Conservation (phyloP, 2,113 vertebrate species). For the Dipodomys stephensi region DNA sequence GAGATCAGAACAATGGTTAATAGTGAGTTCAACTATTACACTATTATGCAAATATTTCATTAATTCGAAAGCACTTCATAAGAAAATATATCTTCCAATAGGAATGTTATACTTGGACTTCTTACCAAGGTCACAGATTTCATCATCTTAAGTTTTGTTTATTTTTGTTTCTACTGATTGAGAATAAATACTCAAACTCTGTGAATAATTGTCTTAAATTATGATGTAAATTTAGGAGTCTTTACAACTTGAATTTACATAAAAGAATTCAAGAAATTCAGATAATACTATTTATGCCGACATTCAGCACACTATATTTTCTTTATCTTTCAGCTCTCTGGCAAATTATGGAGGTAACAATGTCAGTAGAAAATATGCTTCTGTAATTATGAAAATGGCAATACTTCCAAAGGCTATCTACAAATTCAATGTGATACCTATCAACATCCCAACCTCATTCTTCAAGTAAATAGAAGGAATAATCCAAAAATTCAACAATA, state of each 20-base stretch:
- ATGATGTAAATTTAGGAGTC: slow-evolving; percentile 27
- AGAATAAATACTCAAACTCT: background rate
- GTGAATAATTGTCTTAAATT: background rate
- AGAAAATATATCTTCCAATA: background rate
- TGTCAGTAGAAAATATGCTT: background rate
- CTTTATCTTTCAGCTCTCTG: background rate
- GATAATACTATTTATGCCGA: background rate
- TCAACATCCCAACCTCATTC: too few relatives aligned
- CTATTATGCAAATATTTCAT: background rate
- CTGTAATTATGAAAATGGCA: too few relatives aligned
- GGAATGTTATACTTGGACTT: background rate
- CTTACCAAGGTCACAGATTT: background rate
- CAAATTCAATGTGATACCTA: too few relatives aligned
- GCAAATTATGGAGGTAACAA: background rate
- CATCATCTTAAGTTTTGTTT: background rate
- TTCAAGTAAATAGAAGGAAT: too few relatives aligned
- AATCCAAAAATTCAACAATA: too few relatives aligned
- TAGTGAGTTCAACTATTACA: background rate
- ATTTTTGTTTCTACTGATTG: background rate
- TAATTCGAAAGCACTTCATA: background rate
- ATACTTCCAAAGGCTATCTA: too few relatives aligned
- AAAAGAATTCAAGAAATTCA: background rate
- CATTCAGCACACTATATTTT: background rate
- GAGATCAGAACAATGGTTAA: background rate
- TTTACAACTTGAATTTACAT: background rate